Base-by-base conservation (phyloP, 1,140 invertebrate species). In the Colletes latitarsis region DNA sequence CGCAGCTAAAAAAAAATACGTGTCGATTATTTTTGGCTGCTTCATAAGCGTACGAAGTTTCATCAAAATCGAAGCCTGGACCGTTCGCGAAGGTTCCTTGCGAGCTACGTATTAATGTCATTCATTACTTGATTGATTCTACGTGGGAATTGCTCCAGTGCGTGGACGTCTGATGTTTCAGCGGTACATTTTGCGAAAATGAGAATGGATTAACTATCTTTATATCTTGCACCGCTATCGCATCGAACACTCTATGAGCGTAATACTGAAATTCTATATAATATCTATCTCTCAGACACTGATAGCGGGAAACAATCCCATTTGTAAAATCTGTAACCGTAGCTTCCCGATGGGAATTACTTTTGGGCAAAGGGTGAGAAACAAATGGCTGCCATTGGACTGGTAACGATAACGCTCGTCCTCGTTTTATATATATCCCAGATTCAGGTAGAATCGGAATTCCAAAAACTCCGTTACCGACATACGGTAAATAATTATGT, bases 181-280 rank as follows among this genome's bases (percentile, higher is more conserved):
- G 91, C 14, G 91, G 92, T 82, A 95, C 93, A 30, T 94, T 93
- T 66, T 93, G 93, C 89, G 94, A 95, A 2, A 94, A 92, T 78
- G 88, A 90, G 57, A 94, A 93, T 9, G 96, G 96, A 92, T 98
- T 98, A 10, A 94, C 95, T 6, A 98, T 93, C 85, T 95, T 95
- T 77, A 98, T 95, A 89, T 97, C 96, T 92, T 98, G 97, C 39
- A 98, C 95, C 75, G 98, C 95, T 64, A 98, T 91, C 58, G 95
- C 95, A 30, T 97, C 96, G 46, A 96, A 94, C 8, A 95, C 95
- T 83, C 97, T 94, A 88, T 98, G 97, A 12, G 97, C 97, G 92
- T 97, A 98, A 88, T 96, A 95, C 69, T 95, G 94, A 86, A 96
- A 96, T 5, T 94, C 94, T 12, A 96, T 94, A 81, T 95, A 94